These are phyloP conservation scores for Alsophila aescularia DNA, from an alignment of 2,888 invertebrate species.

Conservation along the genomic window DNA sequence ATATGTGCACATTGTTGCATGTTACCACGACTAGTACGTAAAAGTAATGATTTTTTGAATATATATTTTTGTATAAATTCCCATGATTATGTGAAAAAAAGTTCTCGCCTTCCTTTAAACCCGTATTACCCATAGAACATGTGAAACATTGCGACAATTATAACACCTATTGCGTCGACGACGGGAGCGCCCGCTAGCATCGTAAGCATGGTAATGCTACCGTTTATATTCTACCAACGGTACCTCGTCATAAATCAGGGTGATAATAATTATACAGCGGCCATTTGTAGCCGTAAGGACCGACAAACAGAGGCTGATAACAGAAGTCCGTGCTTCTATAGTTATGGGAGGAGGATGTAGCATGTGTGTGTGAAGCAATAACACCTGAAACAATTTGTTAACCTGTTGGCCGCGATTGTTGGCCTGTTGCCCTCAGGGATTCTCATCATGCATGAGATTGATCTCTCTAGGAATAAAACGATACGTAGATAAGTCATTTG, in stretches of 20 bases:
- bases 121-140: not conserved
- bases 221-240: slow-evolving; percentile 77
- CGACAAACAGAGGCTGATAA: slow-evolving; percentile 63
- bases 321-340: slow-evolving; percentile 33
- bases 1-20: too few relatives aligned
- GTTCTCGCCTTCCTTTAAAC: too few relatives aligned
- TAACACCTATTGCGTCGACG: slow-evolving; percentile 10
- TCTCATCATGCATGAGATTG: too few relatives aligned
- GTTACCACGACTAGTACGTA: too few relatives aligned
- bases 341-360: not conserved
- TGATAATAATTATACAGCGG: slow-evolving; percentile 77
- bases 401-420: not conserved
- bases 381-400: slow-evolving; percentile 2
- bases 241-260: slow-evolving; percentile 74
- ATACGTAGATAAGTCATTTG: too few relatives aligned
- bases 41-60: too few relatives aligned
- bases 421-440: too few relatives aligned
- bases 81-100: too few relatives aligned
- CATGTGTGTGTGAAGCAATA: not conserved
- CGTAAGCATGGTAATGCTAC: slow-evolving; percentile 53
- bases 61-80: too few relatives aligned
- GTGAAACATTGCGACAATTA: slow-evolving; percentile 13
- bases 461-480: too few relatives aligned
- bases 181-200: not conserved
- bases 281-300: slow-evolving; percentile 72